phyloP scores from a whole-genome alignment of 37 sponge, comb jelly and placozoan genomes.

The Hexactinellida sp. region DNA sequence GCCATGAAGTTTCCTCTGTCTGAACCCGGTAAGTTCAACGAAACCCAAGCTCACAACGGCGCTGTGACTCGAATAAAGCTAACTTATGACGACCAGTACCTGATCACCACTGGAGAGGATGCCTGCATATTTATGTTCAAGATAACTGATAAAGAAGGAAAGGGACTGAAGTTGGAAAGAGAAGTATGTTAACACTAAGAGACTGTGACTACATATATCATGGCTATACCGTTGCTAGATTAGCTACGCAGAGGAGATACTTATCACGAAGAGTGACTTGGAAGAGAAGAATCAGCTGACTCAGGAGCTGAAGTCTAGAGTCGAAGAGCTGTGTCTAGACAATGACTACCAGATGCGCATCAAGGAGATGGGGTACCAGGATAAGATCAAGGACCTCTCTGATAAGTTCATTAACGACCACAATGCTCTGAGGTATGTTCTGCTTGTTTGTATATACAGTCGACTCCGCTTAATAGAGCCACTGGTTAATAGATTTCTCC shows the following conservation, averaged over 20 bases:
- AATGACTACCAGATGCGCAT: slow-evolving; percentile 94
- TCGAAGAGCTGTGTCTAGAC: slow-evolving; percentile 91
- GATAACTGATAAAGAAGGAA: slow-evolving; percentile 73
- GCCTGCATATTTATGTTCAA: slow-evolving; percentile 69
- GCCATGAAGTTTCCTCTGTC: slow-evolving; percentile 82
- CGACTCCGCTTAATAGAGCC: too few species aligned
- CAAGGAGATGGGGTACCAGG: slow-evolving; percentile 92
- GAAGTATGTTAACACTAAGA: slow-evolving; percentile 27
- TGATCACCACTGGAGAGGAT: slow-evolving; percentile 83
- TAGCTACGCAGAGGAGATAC: slow-evolving; percentile 75
- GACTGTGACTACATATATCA: too few species aligned
- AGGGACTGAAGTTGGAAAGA: slow-evolving; percentile 66
- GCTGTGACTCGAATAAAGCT: slow-evolving; percentile 71
- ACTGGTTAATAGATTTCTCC: too few species aligned
- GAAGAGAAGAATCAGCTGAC: slow-evolving; percentile 82
- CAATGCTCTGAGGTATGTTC: background rate
- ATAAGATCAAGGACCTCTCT: slow-evolving; percentile 84
- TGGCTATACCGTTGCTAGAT: too few species aligned
- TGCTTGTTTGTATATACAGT: background rate
- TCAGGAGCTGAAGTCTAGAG: slow-evolving; percentile 78
- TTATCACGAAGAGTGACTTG: slow-evolving; percentile 82
- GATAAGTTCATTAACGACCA: slow-evolving; percentile 55
- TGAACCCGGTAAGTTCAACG: slow-evolving; percentile 66
- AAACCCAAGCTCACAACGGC: slow-evolving; percentile 65
- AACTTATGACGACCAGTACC: slow-evolving; percentile 75